phyloP scores from a whole-genome alignment of 2,888 invertebrate species.

The Bellardia pandia region DNA sequence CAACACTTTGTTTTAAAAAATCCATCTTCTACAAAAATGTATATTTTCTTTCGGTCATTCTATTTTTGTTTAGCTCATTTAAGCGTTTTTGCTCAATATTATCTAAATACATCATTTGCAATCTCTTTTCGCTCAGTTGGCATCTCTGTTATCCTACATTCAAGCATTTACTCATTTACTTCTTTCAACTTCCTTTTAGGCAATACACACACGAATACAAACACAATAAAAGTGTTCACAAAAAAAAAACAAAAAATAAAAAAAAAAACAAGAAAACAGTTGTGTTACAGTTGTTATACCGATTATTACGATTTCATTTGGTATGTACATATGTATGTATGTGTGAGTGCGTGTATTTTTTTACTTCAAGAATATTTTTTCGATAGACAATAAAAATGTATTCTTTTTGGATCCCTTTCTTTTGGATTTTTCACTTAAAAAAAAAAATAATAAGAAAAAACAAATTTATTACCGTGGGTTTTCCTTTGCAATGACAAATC shows the following conservation, averaged over 20 bases:
- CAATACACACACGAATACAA: slow-evolving; percentile 50
- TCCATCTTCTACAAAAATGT: too few relatives aligned
- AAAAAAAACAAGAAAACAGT: slow-evolving; percentile 30
- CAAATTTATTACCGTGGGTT: slow-evolving; percentile 75
- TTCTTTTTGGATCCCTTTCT: slow-evolving; percentile 19
- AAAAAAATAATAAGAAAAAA: slow-evolving; percentile 1
- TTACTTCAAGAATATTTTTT: slow-evolving; percentile 51
- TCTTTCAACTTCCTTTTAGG: slow-evolving; percentile 25
- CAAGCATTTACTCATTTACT: slow-evolving; percentile 50
- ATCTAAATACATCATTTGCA: not conserved
- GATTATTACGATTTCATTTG: slow-evolving; percentile 57
- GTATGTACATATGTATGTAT: not conserved
- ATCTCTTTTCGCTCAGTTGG: slow-evolving; percentile 25
- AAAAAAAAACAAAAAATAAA: not conserved
- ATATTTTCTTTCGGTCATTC: too few relatives aligned
- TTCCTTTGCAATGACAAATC: slow-evolving; percentile 53
- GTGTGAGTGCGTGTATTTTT: not conserved
- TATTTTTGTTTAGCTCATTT: not conserved
- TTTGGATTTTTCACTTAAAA: slow-evolving; percentile 27
- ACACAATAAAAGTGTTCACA: slow-evolving; percentile 8
- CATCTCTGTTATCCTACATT: slow-evolving; percentile 44
- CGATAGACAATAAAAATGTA: slow-evolving; percentile 26
- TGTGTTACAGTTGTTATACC: slow-evolving; percentile 61
- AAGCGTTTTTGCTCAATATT: not conserved
- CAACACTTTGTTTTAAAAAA: too few relatives aligned